Percentiles rank a stretch among this genome's conserved stretches.
phyloP scores from a whole-genome alignment of 1,140 invertebrate species.

The Globodera rostochiensis region DNA sequence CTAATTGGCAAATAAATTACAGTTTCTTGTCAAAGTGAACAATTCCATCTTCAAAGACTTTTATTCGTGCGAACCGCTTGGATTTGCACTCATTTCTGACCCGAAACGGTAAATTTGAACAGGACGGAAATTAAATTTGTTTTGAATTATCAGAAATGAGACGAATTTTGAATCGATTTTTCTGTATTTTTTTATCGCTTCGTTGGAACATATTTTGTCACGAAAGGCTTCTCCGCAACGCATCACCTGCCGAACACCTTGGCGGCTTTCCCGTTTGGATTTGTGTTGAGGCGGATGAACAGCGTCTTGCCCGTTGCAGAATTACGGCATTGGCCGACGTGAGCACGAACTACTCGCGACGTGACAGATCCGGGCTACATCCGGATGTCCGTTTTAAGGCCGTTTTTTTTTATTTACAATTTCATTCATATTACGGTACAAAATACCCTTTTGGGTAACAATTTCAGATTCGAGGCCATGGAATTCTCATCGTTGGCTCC shows the following conservation, averaged over 20 bases:
- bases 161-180: too few species aligned
- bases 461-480: not conserved
- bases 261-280: not conserved
- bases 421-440: too few species aligned
- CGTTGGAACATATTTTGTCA: too few species aligned
- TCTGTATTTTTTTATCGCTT: too few species aligned
- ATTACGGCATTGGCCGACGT: not conserved
- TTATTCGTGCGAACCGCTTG: not conserved
- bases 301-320: not conserved
- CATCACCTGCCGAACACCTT: not conserved
- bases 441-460: too few species aligned
- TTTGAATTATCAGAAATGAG: too few species aligned
- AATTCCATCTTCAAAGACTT: conserved; percentile 3
- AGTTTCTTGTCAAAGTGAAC: conserved; percentile 3
- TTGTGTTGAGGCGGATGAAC: not conserved
- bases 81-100: not conserved
- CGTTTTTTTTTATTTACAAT: not conserved
- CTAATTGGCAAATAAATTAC: not conserved
- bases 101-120: not conserved
- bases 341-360: not conserved
- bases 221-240: not conserved
- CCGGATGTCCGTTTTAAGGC: not conserved
- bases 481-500: not conserved
- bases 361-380: not conserved
- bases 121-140: too few species aligned